Evolutionary conservation across 2,888 invertebrate genomes (phyloP).

Genomic region (Chironomus tentans): DNA sequence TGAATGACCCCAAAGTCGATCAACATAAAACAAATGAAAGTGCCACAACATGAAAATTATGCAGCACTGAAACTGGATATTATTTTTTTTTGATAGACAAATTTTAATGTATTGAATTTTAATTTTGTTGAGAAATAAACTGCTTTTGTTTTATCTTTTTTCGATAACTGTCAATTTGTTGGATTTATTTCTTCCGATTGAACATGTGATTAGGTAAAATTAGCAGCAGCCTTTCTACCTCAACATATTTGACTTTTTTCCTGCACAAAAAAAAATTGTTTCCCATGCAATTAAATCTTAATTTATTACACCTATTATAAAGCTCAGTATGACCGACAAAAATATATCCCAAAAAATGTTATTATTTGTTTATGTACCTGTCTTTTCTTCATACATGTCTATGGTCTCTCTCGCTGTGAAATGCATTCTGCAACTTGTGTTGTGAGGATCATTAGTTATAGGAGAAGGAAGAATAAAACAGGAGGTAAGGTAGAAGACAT

Average conservation of each 20-base stretch:
- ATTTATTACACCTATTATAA: conserved; percentile 2
- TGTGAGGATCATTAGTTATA: background rate
- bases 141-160: no score
- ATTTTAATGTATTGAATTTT: no score
- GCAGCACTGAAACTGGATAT: no score
- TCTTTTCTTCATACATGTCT: background rate
- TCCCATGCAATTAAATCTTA: conserved; percentile 8
- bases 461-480: background rate
- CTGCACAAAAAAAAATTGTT: background rate
- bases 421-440: background rate
- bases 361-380: conserved; percentile 10
- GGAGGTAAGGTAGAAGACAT: background rate
- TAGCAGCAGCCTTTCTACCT: no score
- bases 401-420: background rate
- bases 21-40: no score
- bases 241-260: background rate
- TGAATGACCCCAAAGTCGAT: no score
- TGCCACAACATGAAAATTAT: no score
- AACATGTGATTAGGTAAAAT: no score
- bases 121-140: no score
- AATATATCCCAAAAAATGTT: background rate
- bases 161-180: no score
- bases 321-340: background rate
- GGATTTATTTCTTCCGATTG: no score
- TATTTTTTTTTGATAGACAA: no score